Evolutionary conservation across 2,797 vertebrate genomes (phyloP).

Genomic region (Fistularia tabacaria): DNA sequence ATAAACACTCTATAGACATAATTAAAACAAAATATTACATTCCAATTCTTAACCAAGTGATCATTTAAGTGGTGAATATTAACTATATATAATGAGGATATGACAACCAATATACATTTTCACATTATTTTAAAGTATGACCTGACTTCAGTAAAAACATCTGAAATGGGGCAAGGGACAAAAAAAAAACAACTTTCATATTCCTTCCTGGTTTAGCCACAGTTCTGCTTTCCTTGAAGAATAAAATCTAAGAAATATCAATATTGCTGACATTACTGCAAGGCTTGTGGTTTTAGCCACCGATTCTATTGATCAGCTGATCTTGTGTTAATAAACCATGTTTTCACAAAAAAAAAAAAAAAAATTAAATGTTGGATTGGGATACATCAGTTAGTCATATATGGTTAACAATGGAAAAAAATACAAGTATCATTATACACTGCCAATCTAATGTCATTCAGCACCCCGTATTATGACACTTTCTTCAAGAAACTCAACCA

Average conservation of each 20-base stretch:
- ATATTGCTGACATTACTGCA: constrained; percentile 39
- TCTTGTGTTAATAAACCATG: too few relatives aligned
- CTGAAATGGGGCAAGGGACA: constrained; percentile 17
- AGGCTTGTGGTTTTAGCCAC: constrained; percentile 67
- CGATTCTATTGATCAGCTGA: constrained; percentile 38
- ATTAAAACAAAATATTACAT: constrained; percentile 60
- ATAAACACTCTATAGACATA: constrained; percentile 45
- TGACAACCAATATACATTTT: constrained; percentile 48
- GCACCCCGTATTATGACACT: too few relatives aligned
- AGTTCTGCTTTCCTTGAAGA: too few relatives aligned
- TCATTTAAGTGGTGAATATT: constrained; percentile 51
- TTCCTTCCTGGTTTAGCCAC: too few relatives aligned
- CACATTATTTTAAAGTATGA: background rate
- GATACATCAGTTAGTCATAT: constrained; percentile 12
- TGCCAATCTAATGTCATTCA: constrained; percentile 22
- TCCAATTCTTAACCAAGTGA: constrained; percentile 50
- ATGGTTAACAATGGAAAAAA: too few relatives aligned
- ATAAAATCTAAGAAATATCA: constrained; percentile 1
- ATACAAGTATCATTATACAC: constrained; percentile 10
- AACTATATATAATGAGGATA: constrained; percentile 49
- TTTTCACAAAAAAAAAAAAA: constrained; percentile 23
- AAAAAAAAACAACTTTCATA: too few relatives aligned
- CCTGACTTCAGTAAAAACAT: constrained; percentile 23
- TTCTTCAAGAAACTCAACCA: too few relatives aligned
- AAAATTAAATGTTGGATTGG: constrained; percentile 24